Base-by-base conservation (phyloP, 2,797 vertebrate species). In the Parotocinclus haroldoi region DNA sequence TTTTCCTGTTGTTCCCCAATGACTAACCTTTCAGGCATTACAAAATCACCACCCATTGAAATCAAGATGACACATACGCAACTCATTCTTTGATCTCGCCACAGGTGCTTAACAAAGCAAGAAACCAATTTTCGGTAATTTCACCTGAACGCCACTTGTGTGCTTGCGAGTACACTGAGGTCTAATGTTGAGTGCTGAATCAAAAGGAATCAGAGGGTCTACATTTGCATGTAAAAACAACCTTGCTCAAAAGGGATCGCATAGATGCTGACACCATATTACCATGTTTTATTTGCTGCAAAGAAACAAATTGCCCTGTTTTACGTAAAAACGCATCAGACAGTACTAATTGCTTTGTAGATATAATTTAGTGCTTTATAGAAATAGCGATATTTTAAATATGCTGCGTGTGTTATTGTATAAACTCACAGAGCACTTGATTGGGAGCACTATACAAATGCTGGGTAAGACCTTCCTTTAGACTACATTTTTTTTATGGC, bases 111-210 rank as follows among this genome's bases (percentile, higher is more conserved):
- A 81, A 81, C 78, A 78, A 81, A 82, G 82, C 82, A 81, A 84
- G 80, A 87, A 83, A 85, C 80, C 86, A 88, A 88, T 91, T 88
- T 86, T 77, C 57, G 84, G 85, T 88, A 89, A 89, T 90, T 89
- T 88, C 77, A 78, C 74, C 84, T 82, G 83, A 89, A 85, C 79
- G 85, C 71, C 80, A 80, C 83, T 88, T 57, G 4, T 80, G 83
- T 69, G 77, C 68, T 58, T 66, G n/a, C 19, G 57, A 76, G 74
- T 68, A 74, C 62, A 36, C 79, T 72, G 70, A 74, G 72, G 81
- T 73, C 83, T 78, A 80, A 82, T 3, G 53, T 77, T 78, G 81
- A 89, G 87, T 68, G 81, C 71, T 5, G 69, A 88, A 88, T 87
- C 86, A 89, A 90, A 90, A 84, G 83, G 69, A 85, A 84, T 81